These are phyloP conservation scores for Labrus mixtus DNA, from an alignment of 2,113 vertebrate genomes.

Conservation along the genomic window DNA sequence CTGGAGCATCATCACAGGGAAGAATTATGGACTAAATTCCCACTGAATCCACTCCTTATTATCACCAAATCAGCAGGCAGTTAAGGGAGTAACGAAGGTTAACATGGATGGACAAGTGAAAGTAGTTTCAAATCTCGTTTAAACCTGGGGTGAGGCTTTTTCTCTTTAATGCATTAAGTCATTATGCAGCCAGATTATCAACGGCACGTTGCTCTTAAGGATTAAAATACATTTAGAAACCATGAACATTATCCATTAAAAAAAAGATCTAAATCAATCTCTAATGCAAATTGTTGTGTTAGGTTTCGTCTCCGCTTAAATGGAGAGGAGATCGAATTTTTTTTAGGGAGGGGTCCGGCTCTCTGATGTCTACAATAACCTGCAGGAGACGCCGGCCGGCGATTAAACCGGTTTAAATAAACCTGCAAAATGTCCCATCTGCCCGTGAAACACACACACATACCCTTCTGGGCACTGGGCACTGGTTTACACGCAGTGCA, in stretches of 20 bases:
- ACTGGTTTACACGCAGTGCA: background rate
- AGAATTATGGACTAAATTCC: background rate
- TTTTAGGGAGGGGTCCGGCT: conserved; percentile 74
- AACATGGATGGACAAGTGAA: no score
- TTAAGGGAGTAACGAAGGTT: background rate
- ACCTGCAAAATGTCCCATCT: background rate
- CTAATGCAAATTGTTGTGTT: accelerated
- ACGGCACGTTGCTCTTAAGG: background rate
- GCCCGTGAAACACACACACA: background rate
- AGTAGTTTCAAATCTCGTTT: background rate
- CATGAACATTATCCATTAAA: background rate
- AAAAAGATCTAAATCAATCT: background rate
- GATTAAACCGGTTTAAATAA: background rate
- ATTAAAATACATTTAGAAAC: background rate
- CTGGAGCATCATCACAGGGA: background rate
- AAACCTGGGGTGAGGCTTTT: background rate
- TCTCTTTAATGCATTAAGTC: no score
- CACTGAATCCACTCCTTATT: no score
- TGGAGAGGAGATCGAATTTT: conserved; percentile 11
- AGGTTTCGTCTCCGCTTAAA: background rate
- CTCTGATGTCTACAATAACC: conserved; percentile 42
- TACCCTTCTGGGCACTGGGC: accelerated
- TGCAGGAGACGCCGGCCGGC: conserved; percentile 54
- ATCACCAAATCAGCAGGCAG: no score
- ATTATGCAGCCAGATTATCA: background rate